Percentiles rank a stretch among this genome's conserved stretches.
These are phyloP conservation scores for Micrasema minimum DNA, from an alignment of 1,140 invertebrate genomes.

Conservation along the genomic window DNA sequence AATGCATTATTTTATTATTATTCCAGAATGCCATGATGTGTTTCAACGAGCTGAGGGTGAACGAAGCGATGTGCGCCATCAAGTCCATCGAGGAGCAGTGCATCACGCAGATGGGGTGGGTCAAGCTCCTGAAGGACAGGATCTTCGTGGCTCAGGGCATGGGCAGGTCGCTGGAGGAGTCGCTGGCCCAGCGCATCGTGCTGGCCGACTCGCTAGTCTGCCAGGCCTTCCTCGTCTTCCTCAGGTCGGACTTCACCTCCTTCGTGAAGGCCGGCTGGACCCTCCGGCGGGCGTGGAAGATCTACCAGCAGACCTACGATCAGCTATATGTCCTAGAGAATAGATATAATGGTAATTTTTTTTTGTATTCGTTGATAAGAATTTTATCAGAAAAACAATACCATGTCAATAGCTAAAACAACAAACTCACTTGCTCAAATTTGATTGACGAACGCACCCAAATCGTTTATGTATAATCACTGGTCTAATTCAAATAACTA, in stretches of 20 bases:
- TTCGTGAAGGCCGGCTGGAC: slow-evolving; percentile 80
- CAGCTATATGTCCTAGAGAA: slow-evolving; percentile 69
- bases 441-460: too few relatives aligned
- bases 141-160: slow-evolving; percentile 63
- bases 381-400: slow-evolving; percentile 26
- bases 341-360: slow-evolving; percentile 53
- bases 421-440: too few relatives aligned
- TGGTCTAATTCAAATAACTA: too few relatives aligned
- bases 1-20: too few relatives aligned
- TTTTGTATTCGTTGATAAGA: not conserved
- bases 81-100: slow-evolving; percentile 75
- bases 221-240: slow-evolving; percentile 72
- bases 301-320: slow-evolving; percentile 76
- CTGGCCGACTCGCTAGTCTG: slow-evolving; percentile 72
- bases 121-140: slow-evolving; percentile 68
- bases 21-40: slow-evolving; percentile 78
- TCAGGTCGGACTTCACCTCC: slow-evolving; percentile 75
- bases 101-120: slow-evolving; percentile 68
- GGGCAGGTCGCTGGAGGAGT: slow-evolving; percentile 57
- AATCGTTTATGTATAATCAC: too few relatives aligned
- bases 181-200: slow-evolving; percentile 75
- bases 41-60: slow-evolving; percentile 76
- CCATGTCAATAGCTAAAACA: not conserved
- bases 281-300: slow-evolving; percentile 78
- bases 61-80: slow-evolving; percentile 69